Percentiles rank a stretch among this genome's conserved stretches.
Evolutionary conservation across 2,888 invertebrate genomes (phyloP).

Genomic region (Cosmopolites sordidus): DNA sequence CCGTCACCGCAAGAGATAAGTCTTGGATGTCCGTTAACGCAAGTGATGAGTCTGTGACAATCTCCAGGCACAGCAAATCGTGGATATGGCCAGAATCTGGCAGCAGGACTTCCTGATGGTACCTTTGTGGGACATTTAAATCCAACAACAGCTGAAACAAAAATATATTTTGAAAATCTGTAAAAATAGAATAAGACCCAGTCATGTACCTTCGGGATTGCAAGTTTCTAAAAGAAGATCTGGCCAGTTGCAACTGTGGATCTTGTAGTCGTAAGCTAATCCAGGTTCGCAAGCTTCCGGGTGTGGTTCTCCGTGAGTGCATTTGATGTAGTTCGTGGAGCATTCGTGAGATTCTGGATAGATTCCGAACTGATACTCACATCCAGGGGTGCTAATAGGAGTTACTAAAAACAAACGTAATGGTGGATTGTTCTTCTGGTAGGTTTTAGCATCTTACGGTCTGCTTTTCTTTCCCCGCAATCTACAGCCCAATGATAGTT

Average conservation of each 20-base stretch:
- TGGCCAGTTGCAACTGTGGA: constrained; percentile 91
- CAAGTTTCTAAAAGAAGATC: constrained; percentile 82
- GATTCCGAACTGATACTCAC: constrained; percentile 85
- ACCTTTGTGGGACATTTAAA: constrained; percentile 88
- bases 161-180: too few species aligned
- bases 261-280: constrained; percentile 81
- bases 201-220: constrained; percentile 88
- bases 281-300: constrained; percentile 82
- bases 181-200: too few species aligned
- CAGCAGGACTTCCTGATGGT: constrained; percentile 73
- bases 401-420: constrained; percentile 57
- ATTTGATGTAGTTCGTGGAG: constrained; percentile 82
- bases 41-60: constrained; percentile 82
- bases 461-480: constrained; percentile 75
- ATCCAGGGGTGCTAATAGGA: constrained; percentile 74
- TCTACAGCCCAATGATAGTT: constrained; percentile 92
- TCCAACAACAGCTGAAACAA: constrained; percentile 71
- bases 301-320: constrained; percentile 75
- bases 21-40: constrained; percentile 85
- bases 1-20: constrained; percentile 84
- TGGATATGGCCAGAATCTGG: constrained; percentile 90
- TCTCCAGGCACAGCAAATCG: constrained; percentile 85
- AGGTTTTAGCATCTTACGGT: constrained; percentile 57
- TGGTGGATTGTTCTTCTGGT: neutral
- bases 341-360: constrained; percentile 77